phyloP scores from a whole-genome alignment of 2,888 invertebrate species.

The Cephus rjabovi region DNA sequence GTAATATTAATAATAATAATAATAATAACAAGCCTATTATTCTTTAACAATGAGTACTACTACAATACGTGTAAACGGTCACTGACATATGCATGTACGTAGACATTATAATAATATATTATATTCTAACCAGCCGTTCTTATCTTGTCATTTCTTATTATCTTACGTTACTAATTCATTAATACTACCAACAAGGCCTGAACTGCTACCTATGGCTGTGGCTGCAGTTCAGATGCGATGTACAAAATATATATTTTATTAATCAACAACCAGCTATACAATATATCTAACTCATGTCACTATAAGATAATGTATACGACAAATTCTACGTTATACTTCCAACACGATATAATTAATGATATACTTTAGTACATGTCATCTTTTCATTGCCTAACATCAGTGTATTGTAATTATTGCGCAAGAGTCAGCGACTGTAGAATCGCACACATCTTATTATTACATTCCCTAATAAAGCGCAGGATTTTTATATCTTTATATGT shows the following conservation, averaged over 20 bases:
- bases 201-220: slow-evolving; percentile 59
- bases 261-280: slow-evolving; percentile 17
- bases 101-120: background rate
- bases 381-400: background rate
- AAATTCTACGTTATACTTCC: background rate
- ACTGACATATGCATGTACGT: background rate
- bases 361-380: background rate
- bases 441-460: background rate
- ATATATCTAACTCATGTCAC: slow-evolving; percentile 3
- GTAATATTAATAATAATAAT: background rate
- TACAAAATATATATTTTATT: slow-evolving; percentile 54
- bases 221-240: slow-evolving; percentile 60
- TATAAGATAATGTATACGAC: background rate
- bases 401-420: background rate
- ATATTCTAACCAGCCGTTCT: background rate
- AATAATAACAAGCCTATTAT: background rate
- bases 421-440: background rate
- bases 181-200: slow-evolving; percentile 51
- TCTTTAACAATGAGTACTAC: background rate
- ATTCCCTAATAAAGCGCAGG: background rate
- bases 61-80: background rate
- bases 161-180: background rate
- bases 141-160: background rate
- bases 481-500: background rate
- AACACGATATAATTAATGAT: background rate